These are phyloP conservation scores for Cyclina sinensis DNA, from an alignment of 1,140 invertebrate genomes.

Conservation along the genomic window DNA sequence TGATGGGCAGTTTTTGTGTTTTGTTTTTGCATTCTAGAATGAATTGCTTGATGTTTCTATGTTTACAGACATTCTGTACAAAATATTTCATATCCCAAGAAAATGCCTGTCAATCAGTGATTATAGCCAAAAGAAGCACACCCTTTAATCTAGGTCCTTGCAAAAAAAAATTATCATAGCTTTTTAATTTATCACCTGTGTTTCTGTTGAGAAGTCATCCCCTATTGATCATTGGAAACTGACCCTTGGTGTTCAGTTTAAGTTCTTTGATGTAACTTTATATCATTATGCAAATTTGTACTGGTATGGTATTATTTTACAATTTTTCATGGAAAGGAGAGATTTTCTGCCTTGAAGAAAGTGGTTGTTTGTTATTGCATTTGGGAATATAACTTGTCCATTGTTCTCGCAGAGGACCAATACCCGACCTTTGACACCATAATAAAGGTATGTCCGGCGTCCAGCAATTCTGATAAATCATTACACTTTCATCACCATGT, in stretches of 20 bases:
- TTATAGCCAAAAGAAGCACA: neutral
- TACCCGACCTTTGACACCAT: slow-evolving; percentile 19
- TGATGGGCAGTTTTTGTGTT: too few relatives aligned
- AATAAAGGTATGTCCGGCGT: slow-evolving; percentile 44
- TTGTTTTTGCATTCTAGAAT: too few relatives aligned
- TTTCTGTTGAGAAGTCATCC: neutral
- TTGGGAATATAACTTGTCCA: slow-evolving; percentile 15
- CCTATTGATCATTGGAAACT: slow-evolving; percentile 18
- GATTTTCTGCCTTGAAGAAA: slow-evolving; percentile 32
- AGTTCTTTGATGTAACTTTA: slow-evolving; percentile 35
- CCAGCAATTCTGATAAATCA: slow-evolving; percentile 19
- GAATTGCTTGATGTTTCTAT: too few relatives aligned
- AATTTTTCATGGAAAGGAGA: neutral
- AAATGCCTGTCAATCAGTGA: neutral
- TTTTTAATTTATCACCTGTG: slow-evolving; percentile 45
- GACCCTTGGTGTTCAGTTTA: slow-evolving; percentile 3
- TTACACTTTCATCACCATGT: slow-evolving; percentile 38
- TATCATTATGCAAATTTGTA: slow-evolving; percentile 47
- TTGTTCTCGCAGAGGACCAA: neutral
- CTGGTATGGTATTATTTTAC: neutral
- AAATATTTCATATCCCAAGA: neutral
- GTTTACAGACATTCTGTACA: too few relatives aligned
- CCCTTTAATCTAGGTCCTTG: slow-evolving; percentile 27
- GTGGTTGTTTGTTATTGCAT: neutral
- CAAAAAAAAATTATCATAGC: slow-evolving; percentile 45